Evolutionary conservation across 2,888 invertebrate species (phyloP).

Genomic region (Petrolisthes cinctipes): DNA sequence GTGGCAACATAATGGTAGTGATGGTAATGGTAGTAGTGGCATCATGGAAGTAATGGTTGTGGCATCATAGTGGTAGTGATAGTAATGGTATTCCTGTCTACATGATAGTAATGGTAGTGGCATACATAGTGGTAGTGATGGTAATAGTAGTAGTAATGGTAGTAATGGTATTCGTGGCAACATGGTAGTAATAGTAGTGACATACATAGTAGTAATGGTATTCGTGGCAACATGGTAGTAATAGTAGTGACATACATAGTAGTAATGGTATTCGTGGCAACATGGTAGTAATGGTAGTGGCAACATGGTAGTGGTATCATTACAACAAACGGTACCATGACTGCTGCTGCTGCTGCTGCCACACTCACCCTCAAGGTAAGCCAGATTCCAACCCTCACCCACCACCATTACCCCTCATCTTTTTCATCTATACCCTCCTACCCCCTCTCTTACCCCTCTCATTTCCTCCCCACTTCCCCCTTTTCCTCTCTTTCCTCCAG

Average conservation of each 20-base stretch:
- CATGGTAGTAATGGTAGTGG: conserved; percentile 1
- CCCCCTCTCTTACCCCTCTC: background rate
- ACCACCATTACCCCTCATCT: background rate
- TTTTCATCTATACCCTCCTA: background rate
- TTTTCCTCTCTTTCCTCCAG: too few relatives aligned
- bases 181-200: background rate
- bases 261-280: background rate
- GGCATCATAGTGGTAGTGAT: too few relatives aligned
- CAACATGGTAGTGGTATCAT: conserved; percentile 14
- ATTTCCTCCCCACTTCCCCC: background rate
- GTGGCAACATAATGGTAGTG: too few relatives aligned
- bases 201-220: background rate
- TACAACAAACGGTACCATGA: background rate
- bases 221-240: background rate
- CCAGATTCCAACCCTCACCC: conserved; percentile 12
- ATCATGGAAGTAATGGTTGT: background rate
- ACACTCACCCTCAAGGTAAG: background rate
- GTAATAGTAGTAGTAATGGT: background rate
- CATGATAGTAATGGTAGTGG: conserved; percentile 3
- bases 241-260: background rate
- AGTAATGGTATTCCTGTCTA: too few relatives aligned
- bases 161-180: background rate
- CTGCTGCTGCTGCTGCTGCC: too few relatives aligned
- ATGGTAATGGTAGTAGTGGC: background rate
- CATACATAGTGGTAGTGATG: background rate